These are phyloP conservation scores for Alligator mississippiensis DNA, from an alignment of 2,113 vertebrate genomes.

Conservation along the genomic window DNA sequence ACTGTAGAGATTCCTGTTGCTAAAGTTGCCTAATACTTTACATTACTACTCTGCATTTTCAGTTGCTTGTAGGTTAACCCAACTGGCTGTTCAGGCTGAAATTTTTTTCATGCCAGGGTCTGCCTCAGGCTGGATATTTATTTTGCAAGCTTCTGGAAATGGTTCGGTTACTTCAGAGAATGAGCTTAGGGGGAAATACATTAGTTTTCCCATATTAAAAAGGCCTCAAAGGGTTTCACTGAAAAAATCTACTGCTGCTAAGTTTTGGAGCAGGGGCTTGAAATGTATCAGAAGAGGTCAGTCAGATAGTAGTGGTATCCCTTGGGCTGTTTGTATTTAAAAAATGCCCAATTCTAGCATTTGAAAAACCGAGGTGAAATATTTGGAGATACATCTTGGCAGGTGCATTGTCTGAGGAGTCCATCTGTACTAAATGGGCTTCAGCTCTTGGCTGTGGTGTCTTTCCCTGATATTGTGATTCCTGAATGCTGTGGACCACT, in stretches of 20 bases:
- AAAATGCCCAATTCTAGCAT: fast-evolving
- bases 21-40: not conserved
- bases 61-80: fast-evolving
- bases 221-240: fast-evolving
- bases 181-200: not conserved
- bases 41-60: not conserved
- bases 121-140: not conserved
- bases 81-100: not conserved
- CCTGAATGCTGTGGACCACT: not conserved
- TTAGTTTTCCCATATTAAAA: not conserved
- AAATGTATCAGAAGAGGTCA: not conserved
- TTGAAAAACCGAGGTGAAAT: not conserved
- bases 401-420: not conserved
- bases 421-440: fast-evolving
- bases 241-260: no score
- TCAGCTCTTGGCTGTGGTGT: fast-evolving
- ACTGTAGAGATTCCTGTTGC: not conserved
- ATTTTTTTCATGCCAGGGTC: not conserved
- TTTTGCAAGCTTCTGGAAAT: not conserved
- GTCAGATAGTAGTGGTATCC: fast-evolving
- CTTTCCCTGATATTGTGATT: not conserved
- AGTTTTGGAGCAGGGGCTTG: not conserved
- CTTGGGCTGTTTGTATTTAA: not conserved
- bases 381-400: not conserved
- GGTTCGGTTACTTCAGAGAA: not conserved